Base-by-base conservation (phyloP, 2,888 invertebrate species). In the Aromia moschata region DNA sequence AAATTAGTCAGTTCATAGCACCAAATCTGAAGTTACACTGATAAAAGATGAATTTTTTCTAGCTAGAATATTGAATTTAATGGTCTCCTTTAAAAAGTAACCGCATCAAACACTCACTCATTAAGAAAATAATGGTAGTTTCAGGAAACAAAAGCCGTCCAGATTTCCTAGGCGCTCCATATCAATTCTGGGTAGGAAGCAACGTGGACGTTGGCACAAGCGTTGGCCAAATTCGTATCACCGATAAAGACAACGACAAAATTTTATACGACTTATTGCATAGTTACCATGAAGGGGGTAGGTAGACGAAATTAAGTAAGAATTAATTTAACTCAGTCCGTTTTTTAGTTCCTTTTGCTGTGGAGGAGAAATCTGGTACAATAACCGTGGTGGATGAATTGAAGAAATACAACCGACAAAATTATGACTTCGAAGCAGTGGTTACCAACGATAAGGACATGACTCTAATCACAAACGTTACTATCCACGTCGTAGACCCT, bases 111-210 rank as follows among this genome's bases (percentile, higher is more conserved):
- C 25, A 5, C n/a, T n/a, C n/a, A n/a, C n/a, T n/a, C n/a, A n/a
- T n/a, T n/a, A n/a, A n/a, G n/a, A n/a, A n/a, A n/a, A n/a, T 25
- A 25, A 5, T 25, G 3, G 7, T 25, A 25, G 25, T 78, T 78
- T 55, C 64, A 87, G 87, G 83, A 40, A 64, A 64, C 70, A 77
- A 81, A 41, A 86, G 87, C 47, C 83, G 83, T 30, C 92, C 93
- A 1, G 91, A 90, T 73, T 94, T 94, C 69, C 83, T 93, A 15
- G 93, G 93, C 17, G 88, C 93, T 0, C 93, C 94, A 0, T 94
- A 93, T 71, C 93, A 93, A 74, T 94, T 94, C 77, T 94, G 94
- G 93, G 93, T 94, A 20, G 93, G 93, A 0, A 88, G 88, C n/a
- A 92, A 90, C 72, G 93, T 92, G 2, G 89, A 89, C 0, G 84